These are phyloP conservation scores for Isotomurus palustris DNA, from an alignment of 2,888 invertebrate genomes.

Conservation along the genomic window DNA sequence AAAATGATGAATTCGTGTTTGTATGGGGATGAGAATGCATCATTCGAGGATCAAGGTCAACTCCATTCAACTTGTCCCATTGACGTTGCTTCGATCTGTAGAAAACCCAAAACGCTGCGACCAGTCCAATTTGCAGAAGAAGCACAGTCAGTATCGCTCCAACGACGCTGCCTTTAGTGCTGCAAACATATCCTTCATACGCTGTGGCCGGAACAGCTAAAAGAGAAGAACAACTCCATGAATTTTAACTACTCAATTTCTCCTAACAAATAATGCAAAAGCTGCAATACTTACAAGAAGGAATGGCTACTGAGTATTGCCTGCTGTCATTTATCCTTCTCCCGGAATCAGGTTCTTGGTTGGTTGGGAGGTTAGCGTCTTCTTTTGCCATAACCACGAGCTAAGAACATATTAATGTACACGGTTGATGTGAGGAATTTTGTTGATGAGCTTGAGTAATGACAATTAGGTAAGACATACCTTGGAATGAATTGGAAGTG, in stretches of 20 bases:
- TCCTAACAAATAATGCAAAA: too few relatives aligned
- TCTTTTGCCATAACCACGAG: conserved; percentile 43
- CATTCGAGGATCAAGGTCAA: conserved; percentile 11
- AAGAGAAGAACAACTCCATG: too few relatives aligned
- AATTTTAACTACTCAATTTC: too few relatives aligned
- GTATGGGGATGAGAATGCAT: conserved; percentile 18
- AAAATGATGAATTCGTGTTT: conserved; percentile 36
- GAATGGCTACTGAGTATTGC: conserved; percentile 35
- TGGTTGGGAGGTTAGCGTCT: conserved; percentile 42
- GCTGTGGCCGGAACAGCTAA: neutral
- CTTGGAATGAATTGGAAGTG: conserved; percentile 46
- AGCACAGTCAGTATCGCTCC: conserved; percentile 48
- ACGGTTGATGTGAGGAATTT: conserved; percentile 1
- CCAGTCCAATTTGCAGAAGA: conserved; percentile 47
- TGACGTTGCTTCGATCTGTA: conserved; percentile 48
- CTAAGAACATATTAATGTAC: conserved; percentile 22
- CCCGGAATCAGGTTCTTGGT: conserved; percentile 35
- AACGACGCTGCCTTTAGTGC: conserved; percentile 48
- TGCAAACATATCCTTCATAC: conserved; percentile 47
- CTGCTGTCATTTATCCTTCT: conserved; percentile 42
- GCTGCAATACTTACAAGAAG: conserved; percentile 7
- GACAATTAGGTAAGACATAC: conserved; percentile 18
- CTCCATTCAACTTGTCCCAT: conserved; percentile 47
- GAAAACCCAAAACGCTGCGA: conserved; percentile 48
- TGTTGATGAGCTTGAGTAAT: neutral